Evolutionary conservation across 2,888 invertebrate species (phyloP).

Genomic region (Hedya salicella): DNA sequence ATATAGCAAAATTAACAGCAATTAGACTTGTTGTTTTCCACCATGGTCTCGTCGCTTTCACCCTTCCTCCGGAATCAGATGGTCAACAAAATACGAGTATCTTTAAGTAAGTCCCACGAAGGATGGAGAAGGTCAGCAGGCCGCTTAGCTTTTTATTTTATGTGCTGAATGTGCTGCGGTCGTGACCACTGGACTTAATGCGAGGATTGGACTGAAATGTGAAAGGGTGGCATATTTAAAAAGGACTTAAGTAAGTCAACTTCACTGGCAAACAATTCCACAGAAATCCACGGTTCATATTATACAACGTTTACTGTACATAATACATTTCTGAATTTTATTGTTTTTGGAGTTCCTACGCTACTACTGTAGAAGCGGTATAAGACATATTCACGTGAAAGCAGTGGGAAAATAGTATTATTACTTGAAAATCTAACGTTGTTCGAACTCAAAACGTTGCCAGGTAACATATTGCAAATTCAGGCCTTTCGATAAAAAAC

Average conservation of each 20-base stretch:
- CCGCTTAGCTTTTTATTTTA: constrained; percentile 36
- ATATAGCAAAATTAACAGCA: background rate
- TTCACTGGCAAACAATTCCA: background rate
- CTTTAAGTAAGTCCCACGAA: constrained; percentile 28
- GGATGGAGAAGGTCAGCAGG: constrained; percentile 28
- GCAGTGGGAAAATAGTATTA: too few relatives aligned
- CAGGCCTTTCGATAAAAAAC: too few relatives aligned
- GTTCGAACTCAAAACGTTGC: too few relatives aligned
- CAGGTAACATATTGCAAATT: too few relatives aligned
- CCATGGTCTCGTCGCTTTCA: constrained; percentile 19
- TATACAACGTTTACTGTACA: too few relatives aligned
- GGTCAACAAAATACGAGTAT: constrained; percentile 33
- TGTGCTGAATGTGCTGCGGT: constrained; percentile 29
- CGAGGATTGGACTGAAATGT: constrained; percentile 20
- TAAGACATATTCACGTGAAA: too few relatives aligned
- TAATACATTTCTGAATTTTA: too few relatives aligned
- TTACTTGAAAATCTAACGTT: too few relatives aligned
- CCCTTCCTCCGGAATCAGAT: constrained; percentile 8
- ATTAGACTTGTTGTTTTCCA: background rate
- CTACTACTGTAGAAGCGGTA: too few relatives aligned
- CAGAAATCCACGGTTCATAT: too few relatives aligned
- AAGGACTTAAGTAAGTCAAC: background rate
- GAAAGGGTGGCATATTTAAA: background rate
- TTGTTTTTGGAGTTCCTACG: too few relatives aligned
- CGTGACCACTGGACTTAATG: constrained; percentile 28